These are phyloP conservation scores for Capitulum mitella DNA, from an alignment of 2,888 invertebrate species.

Conservation along the genomic window DNA sequence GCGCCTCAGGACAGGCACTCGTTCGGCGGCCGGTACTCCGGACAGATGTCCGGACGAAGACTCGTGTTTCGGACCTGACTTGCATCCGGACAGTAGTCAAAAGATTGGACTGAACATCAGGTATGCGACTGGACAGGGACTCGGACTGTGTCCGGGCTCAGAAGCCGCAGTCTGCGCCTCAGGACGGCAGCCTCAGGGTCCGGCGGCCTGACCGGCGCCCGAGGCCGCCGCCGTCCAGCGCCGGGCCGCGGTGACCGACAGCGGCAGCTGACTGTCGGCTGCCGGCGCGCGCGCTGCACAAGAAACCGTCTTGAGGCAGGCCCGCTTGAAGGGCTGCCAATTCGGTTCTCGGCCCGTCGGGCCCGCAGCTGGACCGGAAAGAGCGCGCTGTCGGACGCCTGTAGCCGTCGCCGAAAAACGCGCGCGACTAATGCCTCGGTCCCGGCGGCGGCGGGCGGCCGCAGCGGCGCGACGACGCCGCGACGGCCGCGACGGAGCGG, in stretches of 20 bases:
- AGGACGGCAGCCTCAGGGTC: background rate
- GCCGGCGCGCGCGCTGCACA: background rate
- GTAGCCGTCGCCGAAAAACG: background rate
- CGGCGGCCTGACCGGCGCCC: background rate
- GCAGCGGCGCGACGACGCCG: background rate
- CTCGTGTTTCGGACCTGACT: too few species aligned
- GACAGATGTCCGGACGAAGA: background rate
- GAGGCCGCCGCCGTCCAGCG: background rate
- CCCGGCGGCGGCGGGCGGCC: background rate
- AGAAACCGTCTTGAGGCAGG: constrained; percentile 14
- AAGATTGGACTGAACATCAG: too few species aligned
- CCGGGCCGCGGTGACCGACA: background rate
- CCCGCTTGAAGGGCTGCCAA: constrained; percentile 22
- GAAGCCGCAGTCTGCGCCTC: background rate
- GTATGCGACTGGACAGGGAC: background rate
- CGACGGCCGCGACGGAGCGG: background rate
- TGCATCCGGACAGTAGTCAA: too few species aligned
- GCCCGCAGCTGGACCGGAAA: background rate
- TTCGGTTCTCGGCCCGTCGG: background rate
- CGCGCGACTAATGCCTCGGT: background rate
- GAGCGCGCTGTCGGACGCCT: background rate
- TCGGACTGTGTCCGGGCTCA: background rate
- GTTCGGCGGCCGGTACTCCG: background rate
- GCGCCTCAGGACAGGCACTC: too few species aligned
- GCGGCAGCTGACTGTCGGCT: background rate